Conservation (phyloP, 1,140 invertebrate genomes). For the Tribolium madens region DNA sequence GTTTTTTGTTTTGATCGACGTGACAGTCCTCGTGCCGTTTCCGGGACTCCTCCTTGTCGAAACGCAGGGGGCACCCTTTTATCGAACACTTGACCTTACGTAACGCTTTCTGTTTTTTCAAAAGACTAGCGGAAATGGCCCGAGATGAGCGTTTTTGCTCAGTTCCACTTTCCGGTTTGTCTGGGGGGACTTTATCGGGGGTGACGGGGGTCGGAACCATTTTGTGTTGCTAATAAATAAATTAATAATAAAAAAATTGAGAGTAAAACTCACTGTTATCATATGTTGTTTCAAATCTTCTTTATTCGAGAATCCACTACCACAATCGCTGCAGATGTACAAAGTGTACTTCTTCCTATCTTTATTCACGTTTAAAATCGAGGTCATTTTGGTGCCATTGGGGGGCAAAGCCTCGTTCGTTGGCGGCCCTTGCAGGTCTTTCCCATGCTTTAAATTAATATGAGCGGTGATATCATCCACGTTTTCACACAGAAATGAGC, state of each 20-base stretch:
- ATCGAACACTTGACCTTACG: slow-evolving; percentile 65
- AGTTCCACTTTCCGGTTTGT: not conserved
- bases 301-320: slow-evolving; percentile 52
- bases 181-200: not conserved
- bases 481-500: slow-evolving; percentile 55
- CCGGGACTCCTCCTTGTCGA: slow-evolving; percentile 66
- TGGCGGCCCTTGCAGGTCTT: slow-evolving; percentile 11
- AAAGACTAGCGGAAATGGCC: slow-evolving; percentile 1
- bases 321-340: slow-evolving; percentile 57
- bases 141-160: not conserved
- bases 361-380: slow-evolving; percentile 51
- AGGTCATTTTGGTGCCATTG: slow-evolving; percentile 44
- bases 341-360: slow-evolving; percentile 51
- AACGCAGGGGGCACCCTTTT: slow-evolving; percentile 68
- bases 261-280: slow-evolving; percentile 39
- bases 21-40: slow-evolving; percentile 69
- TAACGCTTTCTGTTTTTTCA: slow-evolving; percentile 55
- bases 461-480: slow-evolving; percentile 53
- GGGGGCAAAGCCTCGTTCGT: slow-evolving; percentile 15
- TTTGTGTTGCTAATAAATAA: slow-evolving; percentile 15
- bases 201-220: not conserved
- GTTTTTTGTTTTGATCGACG: slow-evolving; percentile 62
- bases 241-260: too few species aligned
- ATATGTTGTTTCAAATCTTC: slow-evolving; percentile 58
- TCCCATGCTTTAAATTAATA: slow-evolving; percentile 47